Evolutionary conservation across 2,888 invertebrate species (phyloP).

Genomic region (Autographa gamma): DNA sequence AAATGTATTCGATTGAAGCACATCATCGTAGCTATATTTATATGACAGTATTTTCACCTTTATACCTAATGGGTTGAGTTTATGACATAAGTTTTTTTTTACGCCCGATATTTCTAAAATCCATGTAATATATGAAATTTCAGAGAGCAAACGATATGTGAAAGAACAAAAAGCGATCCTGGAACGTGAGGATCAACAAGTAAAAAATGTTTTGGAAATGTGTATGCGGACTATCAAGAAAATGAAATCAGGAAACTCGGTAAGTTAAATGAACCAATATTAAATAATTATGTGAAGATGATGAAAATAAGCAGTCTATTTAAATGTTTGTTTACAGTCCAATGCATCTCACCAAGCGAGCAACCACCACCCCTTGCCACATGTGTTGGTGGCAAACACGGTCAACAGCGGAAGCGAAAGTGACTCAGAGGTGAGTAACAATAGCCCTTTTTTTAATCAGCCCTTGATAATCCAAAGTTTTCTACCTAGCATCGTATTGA

Average conservation of each 20-base stretch:
- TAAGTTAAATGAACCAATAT: conserved; percentile 36
- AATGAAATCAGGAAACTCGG: conserved; percentile 69
- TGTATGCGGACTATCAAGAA: conserved; percentile 76
- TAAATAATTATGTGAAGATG: no score
- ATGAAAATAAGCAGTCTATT: not conserved
- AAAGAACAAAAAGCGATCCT: conserved; percentile 69
- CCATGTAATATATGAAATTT: conserved; percentile 34
- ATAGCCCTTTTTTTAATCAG: not conserved
- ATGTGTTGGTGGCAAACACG: conserved; percentile 50
- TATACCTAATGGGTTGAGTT: not conserved
- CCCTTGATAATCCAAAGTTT: not conserved
- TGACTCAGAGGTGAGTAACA: conserved; percentile 59
- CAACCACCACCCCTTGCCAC: conserved; percentile 39
- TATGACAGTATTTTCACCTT: no score
- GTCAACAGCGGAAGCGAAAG: conserved; percentile 62
- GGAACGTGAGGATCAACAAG: conserved; percentile 71
- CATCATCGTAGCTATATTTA: not conserved
- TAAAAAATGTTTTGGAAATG: conserved; percentile 71
- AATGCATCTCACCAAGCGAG: conserved; percentile 19
- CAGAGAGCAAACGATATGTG: conserved; percentile 71
- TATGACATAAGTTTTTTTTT: no score
- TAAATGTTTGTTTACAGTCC: conserved; percentile 30
- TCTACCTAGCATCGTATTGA: not conserved
- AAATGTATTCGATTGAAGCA: conserved; percentile 5
- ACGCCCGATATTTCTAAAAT: no score